Base-by-base conservation (phyloP, 2,888 invertebrate species). In the Protonemura montana region DNA sequence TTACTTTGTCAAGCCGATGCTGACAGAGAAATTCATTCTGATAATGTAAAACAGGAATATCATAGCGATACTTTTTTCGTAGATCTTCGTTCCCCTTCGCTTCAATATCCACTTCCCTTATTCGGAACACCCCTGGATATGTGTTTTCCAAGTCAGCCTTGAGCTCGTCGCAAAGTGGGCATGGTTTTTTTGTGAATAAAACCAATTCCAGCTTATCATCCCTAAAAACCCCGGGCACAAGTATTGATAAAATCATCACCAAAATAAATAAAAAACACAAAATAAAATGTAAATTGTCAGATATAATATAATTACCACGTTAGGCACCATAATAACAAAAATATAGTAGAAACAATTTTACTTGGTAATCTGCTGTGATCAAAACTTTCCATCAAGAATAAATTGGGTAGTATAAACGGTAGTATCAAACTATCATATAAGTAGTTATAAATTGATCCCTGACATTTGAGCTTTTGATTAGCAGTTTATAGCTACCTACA, bases 1-100 rank as follows among this genome's bases (percentile, higher is more conserved):
- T 26, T 26, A 26, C 77, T 0, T 25, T 92, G 91, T 96, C 93
- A 88, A 97, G 92, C 87, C 91, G 93, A 90, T 96, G 96, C 93
- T 95, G 96, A 90, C 96, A 96, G 82, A 98, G 92, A 91, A 94
- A 98, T 89, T 95, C 93, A 5, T 95, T 96, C 91, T 97, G 95
- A 7, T 98, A 92, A 91, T 97, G 97, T 89, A 98, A 91, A 10
- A 98, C 98, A 78, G 98, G 98, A 90, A 98, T 98, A 90, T 98
- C 97, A 90, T 95, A 93, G 88, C 95, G 93, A 90, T 97, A 98
- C 82, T 96, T 92, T 87, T 95, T 93, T 87, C 95, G 92, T 94
- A 95, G 97, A 85, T 93, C 92, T 59, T 95, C 90, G 91, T 97
- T 97, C 89, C 94, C 95, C 90, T 94, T 94, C 21, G 93, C 92